Evolutionary conservation across 2,113 vertebrate species (phyloP).

Genomic region (Saguinus imperator): DNA sequence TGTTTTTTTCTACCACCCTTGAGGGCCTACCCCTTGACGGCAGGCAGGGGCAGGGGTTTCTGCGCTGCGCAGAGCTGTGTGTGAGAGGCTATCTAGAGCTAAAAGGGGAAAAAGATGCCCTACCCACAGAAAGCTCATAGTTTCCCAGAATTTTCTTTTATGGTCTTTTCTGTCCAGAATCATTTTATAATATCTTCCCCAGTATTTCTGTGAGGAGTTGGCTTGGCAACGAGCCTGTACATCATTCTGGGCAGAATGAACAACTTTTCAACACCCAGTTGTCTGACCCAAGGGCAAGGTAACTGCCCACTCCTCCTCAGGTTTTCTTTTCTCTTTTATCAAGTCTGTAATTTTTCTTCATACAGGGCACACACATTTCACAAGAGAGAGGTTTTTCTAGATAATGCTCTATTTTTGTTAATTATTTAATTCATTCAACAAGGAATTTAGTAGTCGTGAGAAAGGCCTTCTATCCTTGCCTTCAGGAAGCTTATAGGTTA

Average conservation of each 20-base stretch:
- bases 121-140: background rate
- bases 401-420: background rate
- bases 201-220: background rate
- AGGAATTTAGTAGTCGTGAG: background rate
- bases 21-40: background rate
- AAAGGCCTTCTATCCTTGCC: background rate
- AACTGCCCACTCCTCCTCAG: background rate
- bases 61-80: too few relatives aligned
- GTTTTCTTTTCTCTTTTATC: background rate
- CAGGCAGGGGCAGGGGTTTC: rapidly evolving
- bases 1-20: background rate
- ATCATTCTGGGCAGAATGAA: background rate
- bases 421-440: background rate
- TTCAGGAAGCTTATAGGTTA: background rate
- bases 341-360: background rate
- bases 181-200: background rate
- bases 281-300: background rate
- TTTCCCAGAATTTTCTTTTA: slow-evolving; percentile 28
- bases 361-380: background rate
- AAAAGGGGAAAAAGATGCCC: background rate
- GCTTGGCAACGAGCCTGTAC: background rate
- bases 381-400: background rate
- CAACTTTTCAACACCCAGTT: too few relatives aligned
- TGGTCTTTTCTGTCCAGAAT: slow-evolving; percentile 21
- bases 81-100: background rate